Evolutionary conservation across 2,113 vertebrate genomes (phyloP).

Genomic region (Acanthisitta chloris): DNA sequence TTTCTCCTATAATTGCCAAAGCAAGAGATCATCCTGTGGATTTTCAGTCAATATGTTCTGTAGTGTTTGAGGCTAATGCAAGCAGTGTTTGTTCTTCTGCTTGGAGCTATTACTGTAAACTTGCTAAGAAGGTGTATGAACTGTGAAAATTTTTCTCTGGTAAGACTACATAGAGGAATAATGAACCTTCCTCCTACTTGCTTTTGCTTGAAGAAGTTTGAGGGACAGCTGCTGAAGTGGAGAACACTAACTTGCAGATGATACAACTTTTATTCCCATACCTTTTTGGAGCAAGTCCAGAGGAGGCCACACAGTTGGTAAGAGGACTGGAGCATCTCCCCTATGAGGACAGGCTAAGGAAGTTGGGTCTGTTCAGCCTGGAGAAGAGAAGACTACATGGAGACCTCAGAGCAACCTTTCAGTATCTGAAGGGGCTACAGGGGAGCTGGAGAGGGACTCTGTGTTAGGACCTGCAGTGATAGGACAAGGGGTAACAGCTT

Average conservation of each 20-base stretch:
- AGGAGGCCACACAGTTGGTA: no score
- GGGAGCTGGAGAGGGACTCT: no score
- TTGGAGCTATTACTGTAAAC: background rate
- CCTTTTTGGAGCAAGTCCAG: no score
- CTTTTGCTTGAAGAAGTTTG: background rate
- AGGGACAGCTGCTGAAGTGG: background rate
- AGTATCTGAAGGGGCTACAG: no score
- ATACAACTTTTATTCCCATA: background rate
- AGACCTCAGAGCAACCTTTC: no score
- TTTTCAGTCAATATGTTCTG: background rate
- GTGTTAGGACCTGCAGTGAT: no score
- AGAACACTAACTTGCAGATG: background rate
- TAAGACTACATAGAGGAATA: background rate
- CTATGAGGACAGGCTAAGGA: no score
- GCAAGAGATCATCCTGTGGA: background rate
- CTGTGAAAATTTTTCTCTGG: background rate
- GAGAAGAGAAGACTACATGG: no score
- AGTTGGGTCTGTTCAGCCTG: no score
- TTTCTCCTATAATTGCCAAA: background rate
- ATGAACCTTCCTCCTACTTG: background rate
- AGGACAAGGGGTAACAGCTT: no score
- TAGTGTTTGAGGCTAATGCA: background rate
- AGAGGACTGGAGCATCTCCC: no score
- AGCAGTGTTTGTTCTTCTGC: background rate
- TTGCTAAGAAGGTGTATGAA: background rate